Evolutionary conservation across 2,797 vertebrate species (phyloP), one percentile per base, ranked within the genome.

Genomic region (Apodemus agrarius): DNA sequence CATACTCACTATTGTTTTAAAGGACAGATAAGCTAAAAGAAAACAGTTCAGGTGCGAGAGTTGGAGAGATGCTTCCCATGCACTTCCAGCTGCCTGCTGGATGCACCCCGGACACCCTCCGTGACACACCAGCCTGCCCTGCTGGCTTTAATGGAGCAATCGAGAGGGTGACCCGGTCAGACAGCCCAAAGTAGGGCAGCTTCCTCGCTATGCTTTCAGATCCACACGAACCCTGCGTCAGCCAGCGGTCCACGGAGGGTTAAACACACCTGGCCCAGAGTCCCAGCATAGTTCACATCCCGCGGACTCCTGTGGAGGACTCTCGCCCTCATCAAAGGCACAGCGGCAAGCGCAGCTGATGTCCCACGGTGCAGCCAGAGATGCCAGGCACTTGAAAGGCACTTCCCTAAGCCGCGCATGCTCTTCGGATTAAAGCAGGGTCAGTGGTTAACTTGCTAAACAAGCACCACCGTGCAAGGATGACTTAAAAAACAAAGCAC

Each of bases 391-490:
- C 59, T 31, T 21, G 76, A 93, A 96, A 75, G 69, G 59, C 6
- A 13, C 78, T 86, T 96, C 89, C 94, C 91, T 83, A 80, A 81
- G 87, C 84, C 69, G 81, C 9, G 89, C 90, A 88, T 31, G 83
- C 57, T 79, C 94, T 86, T 96, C 88, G 94, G 93, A 79, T 93
- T 92, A 85, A 93, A 49, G 95, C 95, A 95, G 96, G 93, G 97
- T 37, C 75, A 93, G 82, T 40, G 78, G 92, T 96, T 98, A 94
- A 97, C 96, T 24, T 61, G 76, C 94, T 94, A 95, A 98, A 96
- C 90, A 93, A 95, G 96, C 85, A 93, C 91, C 46, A 78, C 78
- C 63, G 40, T 9, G 95, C 93, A 79, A 89, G 95, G 94, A 95
- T 97, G 96, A 76, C 67, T 80, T 89, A 92, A 34, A 75, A 89